Evolutionary conservation across 1,140 invertebrate genomes (phyloP).

Genomic region (Drosophila murphyi): DNA sequence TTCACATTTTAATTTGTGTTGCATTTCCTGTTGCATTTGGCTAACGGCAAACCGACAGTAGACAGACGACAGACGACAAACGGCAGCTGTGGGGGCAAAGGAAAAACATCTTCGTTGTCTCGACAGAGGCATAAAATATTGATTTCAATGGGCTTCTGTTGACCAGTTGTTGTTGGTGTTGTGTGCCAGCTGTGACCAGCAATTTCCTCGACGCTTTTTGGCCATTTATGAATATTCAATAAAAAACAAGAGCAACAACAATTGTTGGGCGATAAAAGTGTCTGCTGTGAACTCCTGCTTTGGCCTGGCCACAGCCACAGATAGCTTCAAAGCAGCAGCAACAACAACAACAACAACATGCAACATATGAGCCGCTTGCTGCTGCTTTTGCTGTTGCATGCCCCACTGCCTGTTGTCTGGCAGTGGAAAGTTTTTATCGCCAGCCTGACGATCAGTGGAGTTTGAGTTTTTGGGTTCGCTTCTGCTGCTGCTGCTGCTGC

Average conservation of each 20-base stretch:
- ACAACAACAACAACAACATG: conserved; percentile 29
- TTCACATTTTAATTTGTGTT: conserved; percentile 74
- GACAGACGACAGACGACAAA: neutral
- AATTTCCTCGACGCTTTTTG: conserved; percentile 51
- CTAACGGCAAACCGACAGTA: conserved; percentile 5
- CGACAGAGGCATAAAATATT: conserved; percentile 71
- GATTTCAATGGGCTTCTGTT: conserved; percentile 59
- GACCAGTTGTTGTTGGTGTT: conserved; percentile 8
- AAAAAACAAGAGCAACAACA: conserved; percentile 35
- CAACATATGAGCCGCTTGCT: conserved; percentile 48
- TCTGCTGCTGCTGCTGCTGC: neutral
- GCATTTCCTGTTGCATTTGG: conserved; percentile 75
- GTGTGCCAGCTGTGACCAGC: conserved; percentile 36
- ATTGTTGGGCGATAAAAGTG: conserved; percentile 19
- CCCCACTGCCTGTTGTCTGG: conserved; percentile 31
- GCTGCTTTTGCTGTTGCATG: conserved; percentile 5
- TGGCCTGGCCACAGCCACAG: conserved; percentile 60
- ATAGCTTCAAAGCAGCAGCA: conserved; percentile 27
- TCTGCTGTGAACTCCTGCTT: conserved; percentile 6
- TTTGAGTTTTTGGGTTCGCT: conserved; percentile 1
- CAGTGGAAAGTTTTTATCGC: conserved; percentile 69
- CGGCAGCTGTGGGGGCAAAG: neutral
- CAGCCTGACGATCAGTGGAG: conserved; percentile 47
- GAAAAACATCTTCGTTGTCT: conserved; percentile 44
- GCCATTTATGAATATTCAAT: conserved; percentile 84